These are phyloP conservation scores for Mya arenaria DNA, from an alignment of 1,140 invertebrate species.

Conservation along the genomic window DNA sequence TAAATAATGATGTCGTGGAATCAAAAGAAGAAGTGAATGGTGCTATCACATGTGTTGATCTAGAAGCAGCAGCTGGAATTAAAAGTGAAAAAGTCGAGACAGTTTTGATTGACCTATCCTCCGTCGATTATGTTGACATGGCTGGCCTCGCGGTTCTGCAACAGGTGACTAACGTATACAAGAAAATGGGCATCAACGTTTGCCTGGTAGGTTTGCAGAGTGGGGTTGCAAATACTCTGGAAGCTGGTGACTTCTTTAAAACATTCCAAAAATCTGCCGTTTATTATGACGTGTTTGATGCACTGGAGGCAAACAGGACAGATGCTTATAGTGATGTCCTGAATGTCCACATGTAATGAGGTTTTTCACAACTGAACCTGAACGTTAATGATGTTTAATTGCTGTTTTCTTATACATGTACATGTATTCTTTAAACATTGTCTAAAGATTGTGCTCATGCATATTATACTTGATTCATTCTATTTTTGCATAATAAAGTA, in stretches of 20 bases:
- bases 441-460: too few species aligned
- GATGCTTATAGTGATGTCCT: too few species aligned
- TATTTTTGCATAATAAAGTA: too few species aligned
- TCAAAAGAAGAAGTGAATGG: neutral
- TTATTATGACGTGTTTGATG: conserved; percentile 32
- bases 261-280: neutral
- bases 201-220: neutral
- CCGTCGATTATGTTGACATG: conserved; percentile 75
- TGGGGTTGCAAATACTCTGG: neutral
- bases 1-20: neutral
- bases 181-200: conserved; percentile 46
- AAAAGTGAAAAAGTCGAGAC: neutral
- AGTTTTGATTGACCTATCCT: conserved; percentile 74
- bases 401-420: too few species aligned
- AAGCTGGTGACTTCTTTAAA: conserved; percentile 2
- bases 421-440: too few species aligned
- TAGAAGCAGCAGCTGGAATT: conserved; percentile 41
- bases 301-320: too few species aligned
- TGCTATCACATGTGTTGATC: neutral
- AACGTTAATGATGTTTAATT: too few species aligned
- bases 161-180: conserved; percentile 62
- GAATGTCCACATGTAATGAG: too few species aligned
- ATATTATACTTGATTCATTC: too few species aligned
- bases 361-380: too few species aligned
- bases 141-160: conserved; percentile 69